Evolutionary conservation across 2,113 vertebrate genomes (phyloP).

Genomic region (Scopus umbretta): DNA sequence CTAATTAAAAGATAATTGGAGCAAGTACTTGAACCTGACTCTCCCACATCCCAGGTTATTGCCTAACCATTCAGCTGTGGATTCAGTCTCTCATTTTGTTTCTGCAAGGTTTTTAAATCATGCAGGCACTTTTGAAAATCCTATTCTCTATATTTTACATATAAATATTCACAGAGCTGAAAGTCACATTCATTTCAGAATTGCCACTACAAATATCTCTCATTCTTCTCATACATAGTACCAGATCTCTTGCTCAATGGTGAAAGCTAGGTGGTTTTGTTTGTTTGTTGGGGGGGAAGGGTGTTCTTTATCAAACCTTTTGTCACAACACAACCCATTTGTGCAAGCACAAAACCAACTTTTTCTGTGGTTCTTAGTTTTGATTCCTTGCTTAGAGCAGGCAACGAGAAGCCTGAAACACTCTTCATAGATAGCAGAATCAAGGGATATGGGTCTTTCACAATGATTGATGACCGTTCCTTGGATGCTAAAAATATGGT

Average conservation of each 20-base stretch:
- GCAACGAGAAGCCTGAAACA: neutral
- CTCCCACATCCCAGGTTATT: slow-evolving; percentile 51
- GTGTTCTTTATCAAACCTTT: neutral
- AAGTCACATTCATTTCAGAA: neutral
- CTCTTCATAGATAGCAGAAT: neutral
- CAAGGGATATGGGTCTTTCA: neutral
- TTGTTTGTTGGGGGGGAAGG: neutral
- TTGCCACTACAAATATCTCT: neutral
- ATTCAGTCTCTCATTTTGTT: slow-evolving; percentile 19
- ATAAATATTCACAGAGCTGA: neutral
- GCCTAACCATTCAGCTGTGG: slow-evolving; percentile 25
- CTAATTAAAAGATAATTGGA: slow-evolving; percentile 65
- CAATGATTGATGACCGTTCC: neutral
- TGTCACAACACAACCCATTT: neutral
- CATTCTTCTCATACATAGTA: neutral
- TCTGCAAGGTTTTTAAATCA: neutral
- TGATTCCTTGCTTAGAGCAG: neutral
- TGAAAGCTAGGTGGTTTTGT: neutral
- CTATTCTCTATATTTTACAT: neutral
- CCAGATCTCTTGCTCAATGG: neutral
- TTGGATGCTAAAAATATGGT: neutral
- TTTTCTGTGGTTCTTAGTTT: neutral
- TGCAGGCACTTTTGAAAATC: slow-evolving; percentile 5
- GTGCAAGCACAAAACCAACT: neutral
- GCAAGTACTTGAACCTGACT: slow-evolving; percentile 49